Conservation (phyloP, 2,113 vertebrate species). For the Gymnorhina tibicen region DNA sequence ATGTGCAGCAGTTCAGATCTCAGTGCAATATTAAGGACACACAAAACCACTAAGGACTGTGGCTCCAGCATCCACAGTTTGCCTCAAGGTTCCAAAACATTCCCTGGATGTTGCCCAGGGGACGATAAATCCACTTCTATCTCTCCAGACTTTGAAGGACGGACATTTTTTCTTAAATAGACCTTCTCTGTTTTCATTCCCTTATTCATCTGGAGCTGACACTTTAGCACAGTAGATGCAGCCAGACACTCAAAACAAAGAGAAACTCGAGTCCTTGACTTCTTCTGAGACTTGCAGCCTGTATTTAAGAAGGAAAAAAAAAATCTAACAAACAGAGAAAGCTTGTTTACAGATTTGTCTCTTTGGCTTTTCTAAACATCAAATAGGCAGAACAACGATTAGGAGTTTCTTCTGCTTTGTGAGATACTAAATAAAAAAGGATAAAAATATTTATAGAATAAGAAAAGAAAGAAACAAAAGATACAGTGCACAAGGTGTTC, state of each 20-base stretch:
- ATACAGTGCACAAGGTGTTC: neutral
- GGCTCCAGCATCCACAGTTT: neutral
- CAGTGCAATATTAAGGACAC: neutral
- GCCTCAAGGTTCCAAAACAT: slow-evolving; percentile 33
- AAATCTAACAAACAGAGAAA: neutral
- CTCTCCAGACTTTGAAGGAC: slow-evolving; percentile 46
- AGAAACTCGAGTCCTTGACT: slow-evolving; percentile 58
- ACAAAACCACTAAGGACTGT: neutral
- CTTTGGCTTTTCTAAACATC: slow-evolving; percentile 19
- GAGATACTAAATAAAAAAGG: neutral
- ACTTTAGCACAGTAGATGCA: slow-evolving; percentile 32
- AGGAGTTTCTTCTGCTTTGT: neutral
- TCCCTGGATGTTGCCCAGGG: slow-evolving; percentile 25
- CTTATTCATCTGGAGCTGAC: slow-evolving; percentile 47
- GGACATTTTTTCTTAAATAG: slow-evolving; percentile 43
- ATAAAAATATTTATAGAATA: slow-evolving; percentile 3
- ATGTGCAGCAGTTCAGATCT: neutral
- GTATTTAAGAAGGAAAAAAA: slow-evolving; percentile 25
- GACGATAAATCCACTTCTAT: slow-evolving; percentile 28
- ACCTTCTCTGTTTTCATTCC: slow-evolving; percentile 51
- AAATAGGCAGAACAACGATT: slow-evolving; percentile 16
- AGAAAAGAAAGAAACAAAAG: neutral
- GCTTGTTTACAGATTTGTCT: neutral
- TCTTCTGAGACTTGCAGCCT: slow-evolving; percentile 23
- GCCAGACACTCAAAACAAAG: slow-evolving; percentile 52